Percentiles rank a stretch among this genome's conserved stretches.
phyloP scores from a whole-genome alignment of 2,888 invertebrate species.

The Pachydiplax longipennis region DNA sequence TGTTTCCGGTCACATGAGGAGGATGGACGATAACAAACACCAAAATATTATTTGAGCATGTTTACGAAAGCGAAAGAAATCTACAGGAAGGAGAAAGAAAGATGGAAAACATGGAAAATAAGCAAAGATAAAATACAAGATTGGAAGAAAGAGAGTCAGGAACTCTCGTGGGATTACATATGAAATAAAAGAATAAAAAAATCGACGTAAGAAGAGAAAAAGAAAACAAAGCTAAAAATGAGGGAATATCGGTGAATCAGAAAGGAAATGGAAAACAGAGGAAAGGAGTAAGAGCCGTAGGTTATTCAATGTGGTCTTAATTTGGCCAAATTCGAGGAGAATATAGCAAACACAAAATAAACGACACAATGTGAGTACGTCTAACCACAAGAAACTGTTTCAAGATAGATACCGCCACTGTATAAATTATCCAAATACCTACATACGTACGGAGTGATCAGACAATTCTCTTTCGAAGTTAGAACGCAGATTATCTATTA shows the following conservation, averaged over 20 bases:
- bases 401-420: too few species aligned
- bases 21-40: neutral
- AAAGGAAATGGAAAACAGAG: neutral
- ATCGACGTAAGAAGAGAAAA: neutral
- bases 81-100: neutral
- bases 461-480: too few species aligned
- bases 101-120: neutral
- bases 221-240: neutral
- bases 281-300: neutral
- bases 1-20: too few species aligned
- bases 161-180: neutral
- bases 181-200: neutral
- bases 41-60: neutral
- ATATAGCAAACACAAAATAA: too few species aligned
- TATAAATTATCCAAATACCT: too few species aligned
- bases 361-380: too few species aligned
- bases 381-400: too few species aligned
- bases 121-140: neutral
- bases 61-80: neutral
- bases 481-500: too few species aligned
- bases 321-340: too few species aligned
- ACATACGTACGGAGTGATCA: too few species aligned
- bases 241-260: neutral
- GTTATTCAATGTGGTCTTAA: neutral
- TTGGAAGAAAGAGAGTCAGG: neutral